A percentile compares a stretch with the other conserved stretches of the same genome.
Evolutionary conservation across 2,888 invertebrate species (phyloP).

Genomic region (Apocheima hispidaria): DNA sequence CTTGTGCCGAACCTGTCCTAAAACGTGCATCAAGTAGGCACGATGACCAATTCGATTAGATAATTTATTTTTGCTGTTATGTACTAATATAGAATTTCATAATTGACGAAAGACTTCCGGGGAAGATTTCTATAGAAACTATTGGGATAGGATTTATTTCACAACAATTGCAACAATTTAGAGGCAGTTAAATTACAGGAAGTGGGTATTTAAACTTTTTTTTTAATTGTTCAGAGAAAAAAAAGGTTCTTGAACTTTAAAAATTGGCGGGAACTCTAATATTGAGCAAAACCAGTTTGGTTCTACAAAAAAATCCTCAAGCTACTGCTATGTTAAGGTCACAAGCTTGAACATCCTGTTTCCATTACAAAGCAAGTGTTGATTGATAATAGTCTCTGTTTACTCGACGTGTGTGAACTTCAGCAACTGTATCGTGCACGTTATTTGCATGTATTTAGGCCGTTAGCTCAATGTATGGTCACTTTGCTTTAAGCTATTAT

Average conservation of each 20-base stretch:
- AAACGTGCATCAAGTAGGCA: constrained; percentile 24
- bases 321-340: constrained; percentile 24
- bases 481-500: constrained; percentile 2
- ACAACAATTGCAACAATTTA: neutral
- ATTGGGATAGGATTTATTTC: constrained; percentile 15
- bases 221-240: neutral
- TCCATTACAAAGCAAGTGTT: constrained; percentile 51
- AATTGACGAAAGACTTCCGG: constrained; percentile 20
- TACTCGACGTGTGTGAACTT: constrained; percentile 46
- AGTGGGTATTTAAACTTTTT: neutral
- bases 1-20: neutral
- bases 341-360: constrained; percentile 50
- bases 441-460: neutral
- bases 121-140: constrained; percentile 20
- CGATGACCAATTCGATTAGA: constrained; percentile 21
- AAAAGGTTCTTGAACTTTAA: constrained; percentile 1
- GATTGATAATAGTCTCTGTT: constrained; percentile 54
- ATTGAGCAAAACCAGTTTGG: constrained; percentile 31
- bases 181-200: neutral
- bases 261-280: neutral
- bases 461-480: neutral
- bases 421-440: constrained; percentile 20
- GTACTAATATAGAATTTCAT: constrained; percentile 24
- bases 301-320: constrained; percentile 1
- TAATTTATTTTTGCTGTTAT: constrained; percentile 23